These are phyloP conservation scores for Onychomys torridus DNA, from an alignment of 2,797 vertebrate genomes.

Conservation along the genomic window DNA sequence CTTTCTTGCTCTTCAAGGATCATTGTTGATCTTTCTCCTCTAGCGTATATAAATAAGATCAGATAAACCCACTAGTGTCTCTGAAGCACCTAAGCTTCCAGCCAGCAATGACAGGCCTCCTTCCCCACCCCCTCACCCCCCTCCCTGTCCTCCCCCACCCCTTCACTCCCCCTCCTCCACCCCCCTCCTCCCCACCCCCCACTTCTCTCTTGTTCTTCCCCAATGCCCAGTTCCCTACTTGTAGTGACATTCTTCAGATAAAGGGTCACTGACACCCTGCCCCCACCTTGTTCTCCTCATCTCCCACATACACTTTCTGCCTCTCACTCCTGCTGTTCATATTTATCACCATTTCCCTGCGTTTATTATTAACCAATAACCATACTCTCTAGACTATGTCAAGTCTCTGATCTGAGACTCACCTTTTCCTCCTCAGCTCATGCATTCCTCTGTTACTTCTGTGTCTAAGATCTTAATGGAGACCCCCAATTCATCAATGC, in stretches of 20 bases:
- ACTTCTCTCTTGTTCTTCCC: too few relatives aligned
- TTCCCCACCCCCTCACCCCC: not conserved
- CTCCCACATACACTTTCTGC: not conserved
- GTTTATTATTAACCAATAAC: too few relatives aligned
- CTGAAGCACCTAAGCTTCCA: not conserved
- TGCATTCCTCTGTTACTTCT: not conserved
- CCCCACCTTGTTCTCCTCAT: not conserved
- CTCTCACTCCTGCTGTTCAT: too few relatives aligned
- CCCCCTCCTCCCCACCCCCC: too few relatives aligned
- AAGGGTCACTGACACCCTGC: not conserved
- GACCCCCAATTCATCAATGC: not conserved
- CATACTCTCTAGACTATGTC: too few relatives aligned
- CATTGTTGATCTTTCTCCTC: not conserved
- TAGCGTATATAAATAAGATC: not conserved
- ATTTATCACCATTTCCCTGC: not conserved
- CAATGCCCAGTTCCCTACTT: accelerated
- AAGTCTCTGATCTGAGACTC: not conserved
- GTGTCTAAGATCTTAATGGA: not conserved
- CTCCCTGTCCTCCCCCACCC: too few relatives aligned
- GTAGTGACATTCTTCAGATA: not conserved
- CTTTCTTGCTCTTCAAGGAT: not conserved
- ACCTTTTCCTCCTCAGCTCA: not conserved
- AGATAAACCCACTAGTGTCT: not conserved
- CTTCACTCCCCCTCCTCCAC: too few relatives aligned
- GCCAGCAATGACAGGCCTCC: accelerated